Percentiles rank a stretch among this genome's conserved stretches.
These are phyloP conservation scores for Rhopalosiphum nymphaeae DNA, from an alignment of 2,888 invertebrate genomes.

Conservation along the genomic window DNA sequence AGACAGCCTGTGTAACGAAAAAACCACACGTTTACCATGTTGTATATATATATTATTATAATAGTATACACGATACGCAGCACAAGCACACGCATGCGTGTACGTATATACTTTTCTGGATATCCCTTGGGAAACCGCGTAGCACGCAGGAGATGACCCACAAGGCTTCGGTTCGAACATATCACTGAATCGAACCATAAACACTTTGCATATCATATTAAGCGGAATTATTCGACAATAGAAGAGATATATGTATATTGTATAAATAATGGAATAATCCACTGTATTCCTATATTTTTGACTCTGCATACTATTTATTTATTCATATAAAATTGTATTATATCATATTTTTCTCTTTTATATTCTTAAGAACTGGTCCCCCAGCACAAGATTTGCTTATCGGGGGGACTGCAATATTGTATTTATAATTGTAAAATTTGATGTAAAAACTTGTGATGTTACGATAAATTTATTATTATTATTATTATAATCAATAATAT, in stretches of 20 bases:
- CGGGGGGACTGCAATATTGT: too few relatives aligned
- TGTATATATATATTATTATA: background rate
- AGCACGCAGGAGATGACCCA: background rate
- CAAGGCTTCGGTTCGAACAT: background rate
- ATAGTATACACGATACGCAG: background rate
- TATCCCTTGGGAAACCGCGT: background rate
- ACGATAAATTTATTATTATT: too few relatives aligned
- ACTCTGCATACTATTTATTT: too few relatives aligned
- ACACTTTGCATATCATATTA: background rate
- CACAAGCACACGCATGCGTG: background rate
- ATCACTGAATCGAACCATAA: background rate
- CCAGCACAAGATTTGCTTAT: too few relatives aligned
- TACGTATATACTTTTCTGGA: background rate
- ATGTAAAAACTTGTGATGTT: too few relatives aligned
- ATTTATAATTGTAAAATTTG: too few relatives aligned
- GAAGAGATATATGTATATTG: background rate
- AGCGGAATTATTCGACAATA: background rate
- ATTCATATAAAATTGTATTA: too few relatives aligned
- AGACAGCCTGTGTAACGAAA: slow-evolving; percentile 58
- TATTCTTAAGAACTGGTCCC: too few relatives aligned
- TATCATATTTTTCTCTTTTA: too few relatives aligned
- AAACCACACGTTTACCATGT: background rate
- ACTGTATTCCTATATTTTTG: too few relatives aligned
- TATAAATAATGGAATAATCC: too few relatives aligned
- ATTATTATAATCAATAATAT: too few relatives aligned